Evolutionary conservation across 2,797 vertebrate genomes (phyloP), one percentile per base, ranked within the genome.

Genomic region (Fistularia commersonii): DNA sequence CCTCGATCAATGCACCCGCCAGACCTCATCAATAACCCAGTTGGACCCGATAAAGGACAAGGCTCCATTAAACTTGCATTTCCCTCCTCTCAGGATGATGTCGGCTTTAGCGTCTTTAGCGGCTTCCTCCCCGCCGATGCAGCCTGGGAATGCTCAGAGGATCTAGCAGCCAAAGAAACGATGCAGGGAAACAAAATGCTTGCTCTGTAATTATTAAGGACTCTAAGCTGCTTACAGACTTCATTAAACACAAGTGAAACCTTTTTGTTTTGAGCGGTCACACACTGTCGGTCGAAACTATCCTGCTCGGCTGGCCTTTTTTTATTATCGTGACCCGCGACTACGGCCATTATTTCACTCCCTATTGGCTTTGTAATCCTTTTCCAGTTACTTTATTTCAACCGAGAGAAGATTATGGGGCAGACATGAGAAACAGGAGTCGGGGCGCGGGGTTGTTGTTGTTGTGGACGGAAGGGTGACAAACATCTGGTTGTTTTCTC

Each of bases 201-300:
- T 67, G 57, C 75, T 63, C 72, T 65, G 74, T 87, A 81, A 90
- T 89, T 87, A 89, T 79, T 64, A 63, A 72, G 54, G 76, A 76
- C 79, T 69, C 74, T 89, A 89, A 91, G 87, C 88, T 81, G 83
- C 87, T 91, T 90, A 91, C 67, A 72, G 74, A 85, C 81, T 81
- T 84, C 79, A 82, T 88, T 85, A 84, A 83, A 81, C 60, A 48
- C 68, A 79, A 84, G 72, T 71, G 74, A 88, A 82, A 85, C 83
- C 79, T 83, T 86, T 89, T 86, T 80, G 77, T 81, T 87, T 84
- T 77, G 48, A 85, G 87, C 76, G 69, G 77, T 81, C 77, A 63
- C 72, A 80, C 72, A 72, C 64, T 58, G 76, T 78, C 69, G 59
- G 47, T 81, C 57, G 56, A 63, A 61, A 54, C 53, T 51, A 55